phyloP scores from a whole-genome alignment of 2,888 invertebrate species.

The Eubasilissa splendida region DNA sequence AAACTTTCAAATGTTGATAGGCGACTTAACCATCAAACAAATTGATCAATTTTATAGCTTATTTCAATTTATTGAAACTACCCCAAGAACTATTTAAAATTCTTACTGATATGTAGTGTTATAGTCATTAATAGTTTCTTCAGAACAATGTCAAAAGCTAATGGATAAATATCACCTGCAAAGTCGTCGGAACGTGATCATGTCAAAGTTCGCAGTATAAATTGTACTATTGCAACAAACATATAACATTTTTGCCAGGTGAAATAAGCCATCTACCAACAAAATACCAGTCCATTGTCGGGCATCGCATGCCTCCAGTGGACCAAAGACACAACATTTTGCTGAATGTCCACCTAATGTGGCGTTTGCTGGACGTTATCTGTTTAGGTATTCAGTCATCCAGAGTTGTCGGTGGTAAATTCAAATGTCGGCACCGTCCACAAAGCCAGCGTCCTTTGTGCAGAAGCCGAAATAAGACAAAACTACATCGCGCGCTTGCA shows the following conservation, averaged over 20 bases:
- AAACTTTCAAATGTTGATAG: too few species aligned
- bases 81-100: not conserved
- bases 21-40: too few species aligned
- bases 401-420: conserved; percentile 30
- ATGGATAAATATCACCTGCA: conserved; percentile 2
- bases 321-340: not conserved
- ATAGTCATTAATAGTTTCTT: too few species aligned
- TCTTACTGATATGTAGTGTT: too few species aligned
- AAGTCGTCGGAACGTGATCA: conserved; percentile 34
- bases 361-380: not conserved
- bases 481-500: conserved; percentile 48
- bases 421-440: conserved; percentile 41
- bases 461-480: conserved; percentile 56
- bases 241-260: not conserved
- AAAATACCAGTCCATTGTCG: not conserved
- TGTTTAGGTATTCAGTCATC: conserved; percentile 31
- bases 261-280: not conserved
- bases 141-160: too few species aligned
- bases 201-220: conserved; percentile 47
- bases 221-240: conserved; percentile 9
- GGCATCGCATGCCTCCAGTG: not conserved
- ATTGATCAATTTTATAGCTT: not conserved
- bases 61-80: not conserved
- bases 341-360: not conserved
- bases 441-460: conserved; percentile 48